Evolutionary conservation across 1,140 invertebrate genomes (phyloP).

Genomic region (Archivesica marissinica): DNA sequence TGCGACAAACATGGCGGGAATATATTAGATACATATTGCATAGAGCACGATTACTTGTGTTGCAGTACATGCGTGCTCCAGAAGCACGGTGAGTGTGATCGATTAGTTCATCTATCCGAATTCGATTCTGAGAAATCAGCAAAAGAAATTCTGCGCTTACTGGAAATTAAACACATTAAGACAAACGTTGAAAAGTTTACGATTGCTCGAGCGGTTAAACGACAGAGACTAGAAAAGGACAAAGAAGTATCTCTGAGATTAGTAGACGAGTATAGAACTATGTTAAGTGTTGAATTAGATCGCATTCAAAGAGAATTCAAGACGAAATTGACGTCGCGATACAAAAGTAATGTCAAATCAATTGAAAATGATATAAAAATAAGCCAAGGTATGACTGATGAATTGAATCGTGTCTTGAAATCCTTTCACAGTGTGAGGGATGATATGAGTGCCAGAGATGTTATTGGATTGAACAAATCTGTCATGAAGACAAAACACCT

Average conservation of each 20-base stretch:
- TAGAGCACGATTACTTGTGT: background rate
- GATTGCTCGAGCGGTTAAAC: background rate
- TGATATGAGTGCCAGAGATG: background rate
- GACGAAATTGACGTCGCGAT: background rate
- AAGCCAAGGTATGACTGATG: background rate
- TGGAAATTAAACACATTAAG: background rate
- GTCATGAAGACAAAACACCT: background rate
- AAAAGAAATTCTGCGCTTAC: background rate
- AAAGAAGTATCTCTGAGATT: background rate
- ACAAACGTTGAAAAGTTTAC: background rate
- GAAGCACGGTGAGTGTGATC: background rate
- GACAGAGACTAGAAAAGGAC: background rate
- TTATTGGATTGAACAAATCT: background rate
- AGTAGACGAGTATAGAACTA: background rate
- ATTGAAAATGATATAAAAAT: background rate
- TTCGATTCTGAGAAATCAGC: background rate
- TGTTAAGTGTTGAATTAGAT: background rate
- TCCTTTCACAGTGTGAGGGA: background rate
- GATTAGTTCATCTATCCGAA: background rate
- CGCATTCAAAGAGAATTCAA: background rate
- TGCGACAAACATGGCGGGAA: background rate
- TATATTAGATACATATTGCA: background rate
- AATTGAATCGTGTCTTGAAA: background rate
- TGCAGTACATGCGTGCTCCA: background rate
- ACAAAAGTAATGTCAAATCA: background rate